Conservation (phyloP, 2,888 invertebrate genomes). For the Cephonodes hylas region DNA sequence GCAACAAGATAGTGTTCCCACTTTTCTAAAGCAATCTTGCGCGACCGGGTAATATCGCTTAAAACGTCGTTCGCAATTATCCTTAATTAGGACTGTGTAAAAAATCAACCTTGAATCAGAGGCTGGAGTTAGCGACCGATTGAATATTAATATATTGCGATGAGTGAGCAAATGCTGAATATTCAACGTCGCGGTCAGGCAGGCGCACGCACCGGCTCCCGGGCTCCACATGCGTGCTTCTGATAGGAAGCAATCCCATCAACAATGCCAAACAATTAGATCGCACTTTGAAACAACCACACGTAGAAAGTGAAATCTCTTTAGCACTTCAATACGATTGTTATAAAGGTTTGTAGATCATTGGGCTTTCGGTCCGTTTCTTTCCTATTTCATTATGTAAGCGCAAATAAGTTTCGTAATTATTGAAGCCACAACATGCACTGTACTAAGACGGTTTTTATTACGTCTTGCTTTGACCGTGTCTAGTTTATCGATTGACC, state of each 20-base stretch:
- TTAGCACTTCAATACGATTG: not conserved
- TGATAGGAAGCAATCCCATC: not conserved
- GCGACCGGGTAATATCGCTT: conserved; percentile 6
- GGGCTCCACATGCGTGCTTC: conserved; percentile 12
- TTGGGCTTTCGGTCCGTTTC: not conserved
- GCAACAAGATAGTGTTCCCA: conserved; percentile 2
- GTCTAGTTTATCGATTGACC: not conserved
- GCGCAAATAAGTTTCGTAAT: not conserved
- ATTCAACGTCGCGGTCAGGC: conserved; percentile 69
- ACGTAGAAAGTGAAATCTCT: conserved; percentile 10
- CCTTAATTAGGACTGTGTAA: conserved; percentile 52
- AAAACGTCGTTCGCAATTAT: conserved; percentile 38
- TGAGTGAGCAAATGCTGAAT: conserved; percentile 64
- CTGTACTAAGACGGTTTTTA: not conserved
- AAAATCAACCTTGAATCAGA: conserved; percentile 69
- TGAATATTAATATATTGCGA: conserved; percentile 64
- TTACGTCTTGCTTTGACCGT: not conserved
- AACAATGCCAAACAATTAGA: not conserved
- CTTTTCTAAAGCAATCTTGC: conserved; percentile 12
- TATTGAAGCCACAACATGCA: not conserved
- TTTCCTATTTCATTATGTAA: not conserved
- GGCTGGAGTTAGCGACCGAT: conserved; percentile 63
- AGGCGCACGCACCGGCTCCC: conserved; percentile 50
- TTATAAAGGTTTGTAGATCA: not conserved
- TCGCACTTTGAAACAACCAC: conserved; percentile 10